A percentile compares a stretch with the other conserved stretches of the same genome.
Evolutionary conservation across 2,888 invertebrate species (phyloP).

Genomic region (Tetragonisca angustula): DNA sequence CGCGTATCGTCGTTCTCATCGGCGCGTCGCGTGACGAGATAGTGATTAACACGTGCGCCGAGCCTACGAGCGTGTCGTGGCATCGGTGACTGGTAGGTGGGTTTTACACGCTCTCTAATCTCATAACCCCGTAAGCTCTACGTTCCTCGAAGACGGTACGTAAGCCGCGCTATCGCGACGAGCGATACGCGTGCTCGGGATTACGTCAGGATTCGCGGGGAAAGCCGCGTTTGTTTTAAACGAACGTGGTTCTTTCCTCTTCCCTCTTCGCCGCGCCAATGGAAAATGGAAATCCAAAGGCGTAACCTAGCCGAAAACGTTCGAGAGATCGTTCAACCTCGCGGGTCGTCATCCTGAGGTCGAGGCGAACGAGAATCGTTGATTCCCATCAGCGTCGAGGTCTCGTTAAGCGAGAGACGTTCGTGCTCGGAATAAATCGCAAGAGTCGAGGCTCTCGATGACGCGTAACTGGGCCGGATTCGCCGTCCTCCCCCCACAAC

Average conservation of each 20-base stretch:
- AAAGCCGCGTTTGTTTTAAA: neutral
- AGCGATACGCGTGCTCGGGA: no score
- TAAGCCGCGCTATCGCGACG: slow-evolving; percentile 3
- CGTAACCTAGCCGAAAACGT: no score
- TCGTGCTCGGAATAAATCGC: slow-evolving; percentile 35
- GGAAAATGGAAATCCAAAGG: no score
- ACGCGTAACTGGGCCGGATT: neutral
- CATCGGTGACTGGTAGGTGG: slow-evolving; percentile 46
- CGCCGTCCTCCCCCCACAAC: no score
- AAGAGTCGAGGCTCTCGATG: neutral
- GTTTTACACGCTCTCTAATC: no score
- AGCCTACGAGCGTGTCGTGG: slow-evolving; percentile 63
- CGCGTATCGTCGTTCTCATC: slow-evolving; percentile 8
- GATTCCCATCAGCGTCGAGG: slow-evolving; percentile 37
- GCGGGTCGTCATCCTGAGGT: slow-evolving; percentile 14
- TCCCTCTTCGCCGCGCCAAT: no score
- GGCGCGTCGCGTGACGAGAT: slow-evolving; percentile 72
- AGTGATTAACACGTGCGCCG: slow-evolving; percentile 77
- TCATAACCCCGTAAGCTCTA: no score
- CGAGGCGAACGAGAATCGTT: slow-evolving; percentile 27
- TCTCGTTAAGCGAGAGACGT: slow-evolving; percentile 36
- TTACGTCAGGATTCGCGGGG: neutral
- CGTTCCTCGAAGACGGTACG: no score
- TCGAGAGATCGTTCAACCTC: no score
- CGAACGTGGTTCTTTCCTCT: no score